Evolutionary conservation across 2,888 invertebrate species (phyloP).

Genomic region (Phytoseiulus persimilis): DNA sequence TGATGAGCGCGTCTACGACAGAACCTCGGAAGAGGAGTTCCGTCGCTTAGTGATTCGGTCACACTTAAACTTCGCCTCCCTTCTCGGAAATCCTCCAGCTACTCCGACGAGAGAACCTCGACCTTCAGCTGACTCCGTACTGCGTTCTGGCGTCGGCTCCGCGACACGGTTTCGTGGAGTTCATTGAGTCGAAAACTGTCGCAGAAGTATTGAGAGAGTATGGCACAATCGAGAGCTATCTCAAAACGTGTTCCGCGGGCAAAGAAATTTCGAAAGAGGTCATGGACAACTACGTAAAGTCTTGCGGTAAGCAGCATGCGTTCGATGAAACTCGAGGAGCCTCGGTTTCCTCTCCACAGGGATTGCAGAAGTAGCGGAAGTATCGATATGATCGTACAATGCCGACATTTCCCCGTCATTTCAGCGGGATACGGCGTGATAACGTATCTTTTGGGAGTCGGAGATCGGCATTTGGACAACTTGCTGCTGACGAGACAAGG

Average conservation of each 20-base stretch:
- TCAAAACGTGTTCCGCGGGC: slow-evolving; percentile 73
- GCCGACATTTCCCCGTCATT: no score
- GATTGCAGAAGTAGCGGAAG: no score
- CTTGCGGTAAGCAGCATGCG: slow-evolving; percentile 61
- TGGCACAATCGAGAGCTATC: slow-evolving; percentile 84
- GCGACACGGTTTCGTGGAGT: slow-evolving; percentile 92
- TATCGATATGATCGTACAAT: no score
- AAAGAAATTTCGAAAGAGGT: slow-evolving; percentile 85
- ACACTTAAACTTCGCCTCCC: neutral
- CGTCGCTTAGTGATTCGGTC: neutral
- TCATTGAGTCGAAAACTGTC: slow-evolving; percentile 81
- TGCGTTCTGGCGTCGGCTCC: slow-evolving; percentile 89
- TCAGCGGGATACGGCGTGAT: slow-evolving; percentile 92
- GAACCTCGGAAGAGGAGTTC: no score
- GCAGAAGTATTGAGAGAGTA: slow-evolving; percentile 77
- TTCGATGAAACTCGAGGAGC: no score
- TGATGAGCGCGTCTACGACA: neutral
- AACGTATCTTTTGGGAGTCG: slow-evolving; percentile 91
- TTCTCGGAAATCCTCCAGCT: slow-evolving; percentile 54
- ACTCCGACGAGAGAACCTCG: slow-evolving; percentile 83
- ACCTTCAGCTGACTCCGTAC: slow-evolving; percentile 91
- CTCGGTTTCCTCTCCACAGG: no score
- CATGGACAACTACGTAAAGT: slow-evolving; percentile 93
- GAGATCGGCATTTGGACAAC: slow-evolving; percentile 95
- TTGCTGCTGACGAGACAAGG: slow-evolving; percentile 80